Base-by-base conservation (phyloP, 2,113 vertebrate species). In the Trichomycterus rosablanca region DNA sequence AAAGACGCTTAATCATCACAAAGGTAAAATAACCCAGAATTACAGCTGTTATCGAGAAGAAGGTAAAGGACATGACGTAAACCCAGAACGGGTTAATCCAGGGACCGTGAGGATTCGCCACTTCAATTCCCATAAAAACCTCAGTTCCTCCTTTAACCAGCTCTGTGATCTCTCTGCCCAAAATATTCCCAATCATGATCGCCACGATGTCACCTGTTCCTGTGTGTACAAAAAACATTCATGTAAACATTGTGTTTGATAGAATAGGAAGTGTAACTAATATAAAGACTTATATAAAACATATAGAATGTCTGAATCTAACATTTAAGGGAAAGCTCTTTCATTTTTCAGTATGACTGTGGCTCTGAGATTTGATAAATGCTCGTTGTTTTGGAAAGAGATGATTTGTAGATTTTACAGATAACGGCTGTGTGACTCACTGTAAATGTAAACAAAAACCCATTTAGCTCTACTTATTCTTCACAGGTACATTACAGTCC, bases 1-100 rank as follows among this genome's bases (percentile, higher is more conserved):
- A 80, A 4, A 88, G 54, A 0, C 80, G 81, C 10, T 74, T 81
- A 2, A 76, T 74, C 0, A 81, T 76, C 46, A 86, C 59, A 3
- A 83, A 84, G 24, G 76, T 68, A 39, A 88, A 86, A 72, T 88
- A 88, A 63, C 74, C 46, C 35, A 86, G 63, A 0, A 80, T 80
- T 9, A 83, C 76, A 1, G 74, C 74, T 0, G 79, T 85, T 35
- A 86, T 77, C 1, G 83, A 70, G 37, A 86, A 84, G 74, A 88
- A 88, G 42, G 80, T 74, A 1, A 86, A 82, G 40, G 83, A 88
- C 58, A 85, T 76, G 28, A 84, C 74, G 49, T 84, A 86, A 3
- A 85, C 74, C 86, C 86, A 88, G 71, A 83, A 81, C 2, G 72
- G 66, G 59, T 76, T 81, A 51, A 77, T 59, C 81, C 79, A 86